Evolutionary conservation across 2,888 invertebrate species (phyloP).

Genomic region (Blastobasis adustella): DNA sequence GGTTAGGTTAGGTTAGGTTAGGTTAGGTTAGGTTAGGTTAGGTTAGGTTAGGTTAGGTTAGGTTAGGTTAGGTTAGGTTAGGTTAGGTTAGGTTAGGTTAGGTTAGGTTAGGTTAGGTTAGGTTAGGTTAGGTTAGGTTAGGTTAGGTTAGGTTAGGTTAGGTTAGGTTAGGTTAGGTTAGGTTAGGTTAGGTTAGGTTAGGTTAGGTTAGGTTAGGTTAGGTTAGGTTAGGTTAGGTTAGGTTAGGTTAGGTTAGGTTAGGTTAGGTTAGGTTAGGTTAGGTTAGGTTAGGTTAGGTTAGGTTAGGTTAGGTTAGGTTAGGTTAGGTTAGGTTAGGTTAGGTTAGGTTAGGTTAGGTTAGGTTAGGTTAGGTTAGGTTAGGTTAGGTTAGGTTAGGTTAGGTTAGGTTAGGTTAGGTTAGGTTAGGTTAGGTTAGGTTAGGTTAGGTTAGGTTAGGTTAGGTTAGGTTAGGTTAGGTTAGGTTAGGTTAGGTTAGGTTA

Average conservation of each 20-base stretch:
- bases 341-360: conserved; percentile 5
- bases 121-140: conserved; percentile 4
- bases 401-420: conserved; percentile 11
- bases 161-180: conserved; percentile 5
- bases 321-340: conserved; percentile 4
- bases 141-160: conserved; percentile 4
- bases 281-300: conserved; percentile 4
- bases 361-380: conserved; percentile 5
- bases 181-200: conserved; percentile 6
- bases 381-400: conserved; percentile 5
- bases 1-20: conserved; percentile 5
- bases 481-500: conserved; percentile 13
- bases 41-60: conserved; percentile 11
- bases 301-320: conserved; percentile 4
- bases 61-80: conserved; percentile 3
- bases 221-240: conserved; percentile 6
- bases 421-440: conserved; percentile 14
- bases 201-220: conserved; percentile 6
- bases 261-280: conserved; percentile 5
- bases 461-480: conserved; percentile 13
- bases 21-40: conserved; percentile 11
- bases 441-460: conserved; percentile 13
- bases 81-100: conserved; percentile 4
- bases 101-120: conserved; percentile 4
- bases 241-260: conserved; percentile 6